Percentiles rank a stretch among this genome's conserved stretches.
Evolutionary conservation across 2,888 invertebrate species (phyloP).

Genomic region (Arenicola marina): DNA sequence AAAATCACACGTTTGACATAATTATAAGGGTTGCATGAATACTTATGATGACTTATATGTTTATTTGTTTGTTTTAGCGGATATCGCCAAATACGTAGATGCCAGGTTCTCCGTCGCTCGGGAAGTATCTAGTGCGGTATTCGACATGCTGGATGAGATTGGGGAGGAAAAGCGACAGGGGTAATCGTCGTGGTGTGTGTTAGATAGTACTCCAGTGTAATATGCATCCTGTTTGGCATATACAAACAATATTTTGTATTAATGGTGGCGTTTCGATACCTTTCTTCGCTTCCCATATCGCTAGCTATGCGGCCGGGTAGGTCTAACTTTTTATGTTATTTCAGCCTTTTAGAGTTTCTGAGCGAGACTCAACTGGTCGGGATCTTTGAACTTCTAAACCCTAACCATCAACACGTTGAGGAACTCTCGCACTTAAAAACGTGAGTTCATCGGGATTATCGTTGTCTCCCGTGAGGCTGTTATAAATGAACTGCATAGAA

Average conservation of each 20-base stretch:
- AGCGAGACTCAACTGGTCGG: slow-evolving; percentile 52
- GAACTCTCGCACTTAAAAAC: slow-evolving; percentile 54
- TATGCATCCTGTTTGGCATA: too few relatives aligned
- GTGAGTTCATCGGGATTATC: slow-evolving; percentile 36
- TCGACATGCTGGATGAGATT: neutral
- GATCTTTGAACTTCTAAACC: slow-evolving; percentile 61
- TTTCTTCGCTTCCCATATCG: too few relatives aligned
- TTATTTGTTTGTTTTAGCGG: neutral
- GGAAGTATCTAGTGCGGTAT: neutral
- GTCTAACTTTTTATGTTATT: slow-evolving; percentile 9
- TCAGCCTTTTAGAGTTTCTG: slow-evolving; percentile 50
- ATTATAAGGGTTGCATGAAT: too few relatives aligned
- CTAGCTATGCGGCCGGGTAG: too few relatives aligned
- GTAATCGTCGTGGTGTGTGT: neutral
- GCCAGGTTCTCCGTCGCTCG: neutral
- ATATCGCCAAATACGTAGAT: neutral
- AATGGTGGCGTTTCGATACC: too few relatives aligned
- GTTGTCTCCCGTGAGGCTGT: too few relatives aligned
- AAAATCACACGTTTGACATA: too few relatives aligned
- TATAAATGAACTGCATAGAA: too few relatives aligned
- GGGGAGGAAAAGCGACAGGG: neutral
- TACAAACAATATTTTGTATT: too few relatives aligned
- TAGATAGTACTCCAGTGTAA: neutral
- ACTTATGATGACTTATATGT: too few relatives aligned
- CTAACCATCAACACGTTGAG: slow-evolving; percentile 62